phyloP scores from a whole-genome alignment of 2,113 vertebrate species.

The Colossoma macropomum region DNA sequence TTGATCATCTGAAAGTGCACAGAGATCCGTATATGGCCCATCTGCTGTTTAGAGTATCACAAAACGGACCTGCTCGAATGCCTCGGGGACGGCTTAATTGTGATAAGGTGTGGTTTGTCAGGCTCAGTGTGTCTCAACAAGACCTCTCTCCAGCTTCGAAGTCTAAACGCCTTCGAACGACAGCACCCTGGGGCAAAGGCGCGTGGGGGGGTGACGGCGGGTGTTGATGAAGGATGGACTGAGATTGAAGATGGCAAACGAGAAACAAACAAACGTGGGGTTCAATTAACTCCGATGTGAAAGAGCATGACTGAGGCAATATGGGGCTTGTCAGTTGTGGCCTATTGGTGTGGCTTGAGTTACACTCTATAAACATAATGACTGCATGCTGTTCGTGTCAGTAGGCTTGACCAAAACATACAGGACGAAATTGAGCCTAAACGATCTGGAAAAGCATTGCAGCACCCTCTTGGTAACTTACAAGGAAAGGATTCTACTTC shows the following conservation, averaged over 20 bases:
- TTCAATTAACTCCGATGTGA: conserved; percentile 50
- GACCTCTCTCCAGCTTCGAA: not conserved
- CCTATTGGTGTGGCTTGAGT: not conserved
- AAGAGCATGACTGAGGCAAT: conserved; percentile 41
- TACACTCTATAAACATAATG: not conserved
- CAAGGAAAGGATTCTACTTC: no score
- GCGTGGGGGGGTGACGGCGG: not conserved
- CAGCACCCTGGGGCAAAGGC: not conserved
- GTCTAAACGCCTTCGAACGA: conserved; percentile 17
- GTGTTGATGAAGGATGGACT: conserved; percentile 23
- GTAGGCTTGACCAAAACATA: no score
- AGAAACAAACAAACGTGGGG: conserved; percentile 35
- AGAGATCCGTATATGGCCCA: not conserved
- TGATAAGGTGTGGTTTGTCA: not conserved
- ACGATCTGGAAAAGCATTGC: no score
- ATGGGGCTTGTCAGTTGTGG: conserved; percentile 1
- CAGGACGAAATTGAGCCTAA: no score
- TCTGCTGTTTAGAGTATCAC: conserved; percentile 34
- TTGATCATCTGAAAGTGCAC: conserved; percentile 20
- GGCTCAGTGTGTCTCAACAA: not conserved
- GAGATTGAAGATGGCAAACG: conserved; percentile 41
- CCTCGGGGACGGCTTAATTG: conserved; percentile 22
- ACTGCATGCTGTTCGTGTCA: not conserved
- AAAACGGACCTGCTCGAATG: not conserved
- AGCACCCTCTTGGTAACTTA: not conserved